phyloP scores from a whole-genome alignment of 2,888 invertebrate genomes.

The Cantharis nigra region DNA sequence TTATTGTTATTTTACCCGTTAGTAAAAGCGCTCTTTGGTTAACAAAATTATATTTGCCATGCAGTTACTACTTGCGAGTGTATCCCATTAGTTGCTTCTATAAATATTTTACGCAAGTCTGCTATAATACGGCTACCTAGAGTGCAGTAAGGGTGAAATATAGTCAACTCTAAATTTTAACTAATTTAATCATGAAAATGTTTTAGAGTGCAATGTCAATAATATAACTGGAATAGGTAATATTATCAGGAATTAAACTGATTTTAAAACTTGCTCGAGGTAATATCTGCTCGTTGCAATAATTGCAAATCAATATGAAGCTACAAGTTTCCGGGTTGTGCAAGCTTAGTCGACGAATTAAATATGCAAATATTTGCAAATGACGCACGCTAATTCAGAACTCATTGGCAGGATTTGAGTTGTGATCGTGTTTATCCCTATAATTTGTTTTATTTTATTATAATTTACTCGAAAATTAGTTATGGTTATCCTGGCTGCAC shows the following conservation, averaged over 20 bases:
- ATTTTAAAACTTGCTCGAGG: not conserved
- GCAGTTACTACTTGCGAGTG: slow-evolving; percentile 4
- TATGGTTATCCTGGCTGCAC: not conserved
- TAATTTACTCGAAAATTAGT: not conserved
- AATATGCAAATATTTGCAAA: slow-evolving; percentile 25
- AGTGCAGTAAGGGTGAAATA: slow-evolving; percentile 13
- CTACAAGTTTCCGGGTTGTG: slow-evolving; percentile 17
- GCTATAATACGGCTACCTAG: not conserved
- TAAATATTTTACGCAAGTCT: slow-evolving; percentile 15
- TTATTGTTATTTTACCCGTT: not conserved
- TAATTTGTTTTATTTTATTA: not conserved
- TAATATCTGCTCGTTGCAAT: slow-evolving; percentile 8
- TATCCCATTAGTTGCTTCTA: slow-evolving; percentile 13
- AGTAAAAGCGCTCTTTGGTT: not conserved
- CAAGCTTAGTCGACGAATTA: slow-evolving; percentile 16
- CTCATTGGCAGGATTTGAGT: slow-evolving; percentile 9
- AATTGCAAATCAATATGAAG: slow-evolving; percentile 18
- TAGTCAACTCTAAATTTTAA: slow-evolving; percentile 4
- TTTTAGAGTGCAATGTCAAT: not conserved
- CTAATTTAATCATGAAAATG: not conserved
- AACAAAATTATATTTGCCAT: slow-evolving; percentile 5
- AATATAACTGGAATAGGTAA: not conserved
- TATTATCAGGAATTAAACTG: not conserved
- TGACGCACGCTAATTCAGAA: slow-evolving; percentile 5
- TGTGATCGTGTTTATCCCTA: not conserved